These are phyloP conservation scores for Eulithis testata DNA, from an alignment of 2,888 invertebrate genomes.

Conservation along the genomic window DNA sequence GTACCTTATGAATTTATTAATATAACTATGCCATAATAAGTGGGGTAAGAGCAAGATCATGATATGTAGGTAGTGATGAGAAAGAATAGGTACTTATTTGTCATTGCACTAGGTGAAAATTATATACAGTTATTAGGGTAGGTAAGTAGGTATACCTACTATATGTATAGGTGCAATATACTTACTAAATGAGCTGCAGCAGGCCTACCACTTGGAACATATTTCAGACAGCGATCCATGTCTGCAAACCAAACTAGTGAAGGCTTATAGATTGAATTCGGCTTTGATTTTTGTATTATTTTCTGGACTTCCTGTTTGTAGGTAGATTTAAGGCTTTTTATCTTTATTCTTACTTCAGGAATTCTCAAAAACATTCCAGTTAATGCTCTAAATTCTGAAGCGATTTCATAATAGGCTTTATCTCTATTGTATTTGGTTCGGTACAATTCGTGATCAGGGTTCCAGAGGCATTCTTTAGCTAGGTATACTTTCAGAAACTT, in stretches of 20 bases:
- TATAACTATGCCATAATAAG: too few species aligned
- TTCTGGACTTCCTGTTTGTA: constrained; percentile 78
- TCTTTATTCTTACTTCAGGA: constrained; percentile 77
- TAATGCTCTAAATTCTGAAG: constrained; percentile 59
- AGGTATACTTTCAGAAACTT: constrained; percentile 79
- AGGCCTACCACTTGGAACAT: constrained; percentile 59
- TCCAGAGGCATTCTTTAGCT: constrained; percentile 80
- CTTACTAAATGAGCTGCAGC: constrained; percentile 11
- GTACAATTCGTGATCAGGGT: constrained; percentile 69
- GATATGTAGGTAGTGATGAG: too few species aligned
- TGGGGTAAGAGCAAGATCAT: too few species aligned
- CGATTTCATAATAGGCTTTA: constrained; percentile 66
- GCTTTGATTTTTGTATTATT: constrained; percentile 70
- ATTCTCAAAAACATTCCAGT: constrained; percentile 61
- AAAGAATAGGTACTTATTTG: too few species aligned
- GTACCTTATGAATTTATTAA: too few species aligned
- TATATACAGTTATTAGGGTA: too few species aligned
- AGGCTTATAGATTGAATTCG: constrained; percentile 67
- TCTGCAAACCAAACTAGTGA: constrained; percentile 74
- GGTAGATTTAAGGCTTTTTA: constrained; percentile 78
- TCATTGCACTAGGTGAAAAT: too few species aligned
- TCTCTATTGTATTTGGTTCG: constrained; percentile 68
- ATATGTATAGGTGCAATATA: background rate
- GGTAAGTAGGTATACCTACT: too few species aligned
- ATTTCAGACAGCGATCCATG: constrained; percentile 73